Conservation (phyloP, 2,113 vertebrate species). For the Micronycteris hirsuta region DNA sequence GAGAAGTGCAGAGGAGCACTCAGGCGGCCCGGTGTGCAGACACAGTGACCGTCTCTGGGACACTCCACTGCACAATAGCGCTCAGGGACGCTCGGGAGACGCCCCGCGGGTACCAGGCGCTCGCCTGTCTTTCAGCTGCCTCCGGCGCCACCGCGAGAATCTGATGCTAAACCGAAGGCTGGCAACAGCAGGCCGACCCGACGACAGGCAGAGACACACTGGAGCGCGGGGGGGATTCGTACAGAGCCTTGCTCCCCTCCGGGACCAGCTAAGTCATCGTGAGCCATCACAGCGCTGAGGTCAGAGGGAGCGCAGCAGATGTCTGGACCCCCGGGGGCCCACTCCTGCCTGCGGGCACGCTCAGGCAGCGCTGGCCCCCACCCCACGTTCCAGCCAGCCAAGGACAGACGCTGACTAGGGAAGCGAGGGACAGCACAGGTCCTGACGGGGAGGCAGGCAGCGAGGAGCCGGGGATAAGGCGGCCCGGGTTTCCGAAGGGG, state of each 20-base stretch:
- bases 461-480: not conserved
- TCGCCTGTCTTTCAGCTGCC: fast-evolving
- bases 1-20: fast-evolving
- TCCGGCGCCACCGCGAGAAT: not conserved
- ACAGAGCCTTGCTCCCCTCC: fast-evolving
- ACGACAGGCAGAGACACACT: not conserved
- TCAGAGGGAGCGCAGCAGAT: fast-evolving
- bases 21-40: too few relatives aligned
- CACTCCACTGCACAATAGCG: fast-evolving
- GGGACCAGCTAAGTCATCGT: fast-evolving
- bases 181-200: not conserved
- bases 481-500: not conserved
- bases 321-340: fast-evolving
- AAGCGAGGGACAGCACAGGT: fast-evolving
- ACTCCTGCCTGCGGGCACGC: fast-evolving
- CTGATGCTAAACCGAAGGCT: not conserved
- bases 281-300: fast-evolving
- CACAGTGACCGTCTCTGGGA: fast-evolving
- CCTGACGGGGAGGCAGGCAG: not conserved
- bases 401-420: not conserved
- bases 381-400: fast-evolving
- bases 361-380: not conserved
- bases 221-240: fast-evolving
- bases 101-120: fast-evolving
- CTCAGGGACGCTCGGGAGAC: fast-evolving